Evolutionary conservation across 2,888 invertebrate species (phyloP).

Genomic region (Xestia rhomboidea): DNA sequence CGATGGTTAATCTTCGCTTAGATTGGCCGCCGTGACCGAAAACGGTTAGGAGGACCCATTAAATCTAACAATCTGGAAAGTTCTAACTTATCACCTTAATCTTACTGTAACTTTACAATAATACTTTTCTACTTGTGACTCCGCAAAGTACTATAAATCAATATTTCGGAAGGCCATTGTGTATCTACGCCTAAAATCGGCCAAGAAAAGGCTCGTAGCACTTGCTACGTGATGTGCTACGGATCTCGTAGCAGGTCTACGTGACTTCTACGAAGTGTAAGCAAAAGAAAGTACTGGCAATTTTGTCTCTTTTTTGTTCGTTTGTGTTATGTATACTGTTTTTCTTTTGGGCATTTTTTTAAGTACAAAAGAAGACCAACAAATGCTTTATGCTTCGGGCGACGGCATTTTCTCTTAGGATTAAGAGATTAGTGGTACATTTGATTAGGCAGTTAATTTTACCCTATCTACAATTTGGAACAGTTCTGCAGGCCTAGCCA

Average conservation of each 20-base stretch:
- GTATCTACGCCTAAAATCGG: constrained; percentile 1
- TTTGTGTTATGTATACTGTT: not conserved
- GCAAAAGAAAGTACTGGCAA: constrained; percentile 29
- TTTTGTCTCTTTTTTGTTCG: not conserved
- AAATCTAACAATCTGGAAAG: not conserved
- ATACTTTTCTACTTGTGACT: not conserved
- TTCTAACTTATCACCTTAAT: not conserved
- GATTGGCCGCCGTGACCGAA: not conserved
- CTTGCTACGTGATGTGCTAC: constrained; percentile 60
- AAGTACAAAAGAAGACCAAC: not conserved
- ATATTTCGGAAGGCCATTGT: constrained; percentile 11
- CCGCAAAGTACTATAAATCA: constrained; percentile 19
- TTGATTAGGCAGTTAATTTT: not conserved
- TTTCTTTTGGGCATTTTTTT: not conserved
- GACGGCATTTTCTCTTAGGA: not conserved
- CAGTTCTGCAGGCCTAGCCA: not conserved
- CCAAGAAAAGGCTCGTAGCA: constrained; percentile 54
- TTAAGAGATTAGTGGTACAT: constrained; percentile 3
- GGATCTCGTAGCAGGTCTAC: constrained; percentile 54
- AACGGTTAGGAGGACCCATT: not conserved
- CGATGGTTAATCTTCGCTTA: too few species aligned
- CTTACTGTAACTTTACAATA: not conserved
- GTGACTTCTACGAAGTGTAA: constrained; percentile 41
- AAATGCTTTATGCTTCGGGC: not conserved
- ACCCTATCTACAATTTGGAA: not conserved